These are phyloP conservation scores for Ceratina australensis DNA, from an alignment of 1,140 invertebrate genomes.

Conservation along the genomic window DNA sequence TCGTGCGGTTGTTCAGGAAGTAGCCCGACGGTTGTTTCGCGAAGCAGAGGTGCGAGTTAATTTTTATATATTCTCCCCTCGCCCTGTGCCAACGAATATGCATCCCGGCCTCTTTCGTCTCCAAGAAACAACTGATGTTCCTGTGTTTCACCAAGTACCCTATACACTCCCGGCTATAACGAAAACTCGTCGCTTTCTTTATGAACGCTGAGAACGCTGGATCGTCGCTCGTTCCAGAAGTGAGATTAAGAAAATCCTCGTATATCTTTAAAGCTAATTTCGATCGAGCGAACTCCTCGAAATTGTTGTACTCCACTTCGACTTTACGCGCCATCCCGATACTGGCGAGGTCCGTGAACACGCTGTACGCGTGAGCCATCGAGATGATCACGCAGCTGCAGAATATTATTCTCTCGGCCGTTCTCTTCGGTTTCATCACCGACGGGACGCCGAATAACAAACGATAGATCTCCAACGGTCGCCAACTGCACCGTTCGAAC, in stretches of 20 bases:
- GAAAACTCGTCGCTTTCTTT: not conserved
- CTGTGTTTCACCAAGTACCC: not conserved
- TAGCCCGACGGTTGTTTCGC: not conserved
- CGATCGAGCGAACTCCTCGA: constrained; percentile 6
- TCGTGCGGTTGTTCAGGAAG: not conserved
- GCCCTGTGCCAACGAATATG: not conserved
- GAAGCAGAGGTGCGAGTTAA: constrained; percentile 11
- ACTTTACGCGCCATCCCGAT: not conserved
- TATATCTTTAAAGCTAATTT: not conserved
- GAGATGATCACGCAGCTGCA: not conserved
- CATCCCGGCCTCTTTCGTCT: accelerated
- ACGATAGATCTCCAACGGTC: constrained; percentile 9
- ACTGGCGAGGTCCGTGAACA: constrained; percentile 5
- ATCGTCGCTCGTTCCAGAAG: not conserved
- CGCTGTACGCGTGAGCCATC: not conserved
- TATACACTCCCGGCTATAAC: accelerated
- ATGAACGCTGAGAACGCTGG: not conserved
- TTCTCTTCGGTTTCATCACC: not conserved
- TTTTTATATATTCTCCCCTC: not conserved
- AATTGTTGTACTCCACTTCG: not conserved
- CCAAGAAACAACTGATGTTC: constrained; percentile 17
- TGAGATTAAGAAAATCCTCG: not conserved
- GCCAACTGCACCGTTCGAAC: constrained; percentile 5
- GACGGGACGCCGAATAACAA: not conserved
- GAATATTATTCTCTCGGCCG: constrained; percentile 5